phyloP scores from a whole-genome alignment of 2,797 vertebrate species.

The Enteromius viviparus region DNA sequence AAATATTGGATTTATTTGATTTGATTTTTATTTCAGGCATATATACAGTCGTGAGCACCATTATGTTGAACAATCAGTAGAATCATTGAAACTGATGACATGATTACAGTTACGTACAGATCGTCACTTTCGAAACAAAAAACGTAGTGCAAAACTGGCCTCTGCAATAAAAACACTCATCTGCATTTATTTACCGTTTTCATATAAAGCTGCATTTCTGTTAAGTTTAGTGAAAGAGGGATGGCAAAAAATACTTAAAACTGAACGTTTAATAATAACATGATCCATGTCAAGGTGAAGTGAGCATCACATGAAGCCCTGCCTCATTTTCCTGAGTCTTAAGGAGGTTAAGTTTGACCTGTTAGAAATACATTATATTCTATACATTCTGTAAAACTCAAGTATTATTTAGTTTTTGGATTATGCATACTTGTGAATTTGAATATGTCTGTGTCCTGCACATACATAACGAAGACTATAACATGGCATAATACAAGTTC shows the following conservation, averaged over 20 bases:
- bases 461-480: conserved; percentile 11
- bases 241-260: background rate
- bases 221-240: background rate
- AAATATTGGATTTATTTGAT: background rate
- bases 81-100: conserved; percentile 12
- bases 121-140: background rate
- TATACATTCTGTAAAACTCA: background rate
- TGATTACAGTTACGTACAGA: conserved; percentile 9
- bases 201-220: background rate
- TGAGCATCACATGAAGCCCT: background rate
- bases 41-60: conserved; percentile 35
- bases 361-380: background rate
- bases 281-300: conserved; percentile 4
- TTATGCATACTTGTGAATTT: background rate
- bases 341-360: background rate
- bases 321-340: conserved; percentile 17
- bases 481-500: background rate
- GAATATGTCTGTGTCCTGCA: conserved; percentile 43
- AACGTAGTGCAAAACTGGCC: conserved; percentile 1
- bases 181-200: background rate
- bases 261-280: background rate
- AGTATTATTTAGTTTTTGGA: background rate
- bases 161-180: background rate
- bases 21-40: background rate
- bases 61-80: conserved; percentile 4